These are phyloP conservation scores for Limnephilus lunatus DNA, from an alignment of 2,888 invertebrate species.

Conservation along the genomic window DNA sequence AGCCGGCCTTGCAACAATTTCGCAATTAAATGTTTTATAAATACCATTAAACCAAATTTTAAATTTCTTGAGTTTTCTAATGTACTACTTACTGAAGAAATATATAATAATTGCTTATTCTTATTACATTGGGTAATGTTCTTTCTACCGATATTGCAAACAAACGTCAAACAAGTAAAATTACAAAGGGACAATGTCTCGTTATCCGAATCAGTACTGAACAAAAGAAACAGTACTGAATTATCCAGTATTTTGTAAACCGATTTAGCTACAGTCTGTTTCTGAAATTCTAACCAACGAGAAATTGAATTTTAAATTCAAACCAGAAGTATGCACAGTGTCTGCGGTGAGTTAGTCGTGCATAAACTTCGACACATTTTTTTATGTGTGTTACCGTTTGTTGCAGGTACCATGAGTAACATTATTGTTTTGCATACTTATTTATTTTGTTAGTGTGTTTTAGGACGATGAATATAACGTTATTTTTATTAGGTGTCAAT, in stretches of 20 bases:
- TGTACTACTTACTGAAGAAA: not conserved
- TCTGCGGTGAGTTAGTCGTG: constrained; percentile 33
- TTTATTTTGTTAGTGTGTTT: not conserved
- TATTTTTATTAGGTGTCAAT: not conserved
- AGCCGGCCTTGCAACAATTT: not conserved
- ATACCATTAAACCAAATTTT: not conserved
- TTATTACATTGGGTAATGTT: not conserved
- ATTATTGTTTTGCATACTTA: not conserved
- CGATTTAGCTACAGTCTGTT: not conserved
- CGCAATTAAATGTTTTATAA: not conserved
- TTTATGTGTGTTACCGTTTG: not conserved
- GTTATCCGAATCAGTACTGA: not conserved
- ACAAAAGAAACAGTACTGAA: not conserved
- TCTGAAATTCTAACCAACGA: not conserved
- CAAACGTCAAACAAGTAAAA: not conserved
- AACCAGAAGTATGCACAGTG: constrained; percentile 35
- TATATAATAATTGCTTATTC: not conserved
- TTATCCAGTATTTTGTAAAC: not conserved
- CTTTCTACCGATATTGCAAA: not conserved
- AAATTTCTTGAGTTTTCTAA: not conserved
- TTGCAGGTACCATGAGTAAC: not conserved
- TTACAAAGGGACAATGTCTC: not conserved
- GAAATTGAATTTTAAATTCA: constrained; percentile 7
- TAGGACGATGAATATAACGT: not conserved
- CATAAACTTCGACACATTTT: constrained; percentile 25